Evolutionary conservation across 2,797 vertebrate species (phyloP).

Genomic region (Manis javanica): DNA sequence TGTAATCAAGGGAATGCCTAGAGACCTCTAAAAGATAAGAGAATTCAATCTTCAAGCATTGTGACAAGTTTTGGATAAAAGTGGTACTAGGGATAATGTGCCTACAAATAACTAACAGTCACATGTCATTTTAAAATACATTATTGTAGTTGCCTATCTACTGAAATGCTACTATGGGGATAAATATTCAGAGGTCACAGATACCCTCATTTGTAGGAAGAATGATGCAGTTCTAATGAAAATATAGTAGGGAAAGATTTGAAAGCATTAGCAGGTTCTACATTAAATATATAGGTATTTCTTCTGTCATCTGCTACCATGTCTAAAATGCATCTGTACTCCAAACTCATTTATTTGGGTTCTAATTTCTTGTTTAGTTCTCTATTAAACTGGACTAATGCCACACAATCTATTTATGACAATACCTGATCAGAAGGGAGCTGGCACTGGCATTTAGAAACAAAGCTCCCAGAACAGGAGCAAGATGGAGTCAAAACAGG

Average conservation of each 20-base stretch:
- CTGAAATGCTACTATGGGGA: neutral
- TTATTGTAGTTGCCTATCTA: neutral
- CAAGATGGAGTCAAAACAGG: neutral
- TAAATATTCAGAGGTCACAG: neutral
- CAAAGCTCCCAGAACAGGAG: neutral
- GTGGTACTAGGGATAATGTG: neutral
- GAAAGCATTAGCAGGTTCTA: neutral
- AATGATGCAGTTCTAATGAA: neutral
- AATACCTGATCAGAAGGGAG: neutral
- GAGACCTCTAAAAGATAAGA: neutral
- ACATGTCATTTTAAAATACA: conserved; percentile 22
- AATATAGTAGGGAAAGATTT: neutral
- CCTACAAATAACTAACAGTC: neutral
- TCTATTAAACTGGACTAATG: neutral
- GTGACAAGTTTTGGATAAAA: neutral
- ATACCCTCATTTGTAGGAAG: neutral
- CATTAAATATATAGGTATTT: conserved; percentile 4
- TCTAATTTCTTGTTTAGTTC: conserved; percentile 10
- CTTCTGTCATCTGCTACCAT: neutral
- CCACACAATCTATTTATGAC: neutral
- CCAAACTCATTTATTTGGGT: conserved; percentile 14
- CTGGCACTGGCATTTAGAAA: neutral
- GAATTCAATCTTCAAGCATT: neutral
- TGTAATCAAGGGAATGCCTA: neutral
- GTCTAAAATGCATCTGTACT: conserved; percentile 20